phyloP scores from a whole-genome alignment of 35 echinoderm and acorn worm species.

The Stichopus chloronotus region DNA sequence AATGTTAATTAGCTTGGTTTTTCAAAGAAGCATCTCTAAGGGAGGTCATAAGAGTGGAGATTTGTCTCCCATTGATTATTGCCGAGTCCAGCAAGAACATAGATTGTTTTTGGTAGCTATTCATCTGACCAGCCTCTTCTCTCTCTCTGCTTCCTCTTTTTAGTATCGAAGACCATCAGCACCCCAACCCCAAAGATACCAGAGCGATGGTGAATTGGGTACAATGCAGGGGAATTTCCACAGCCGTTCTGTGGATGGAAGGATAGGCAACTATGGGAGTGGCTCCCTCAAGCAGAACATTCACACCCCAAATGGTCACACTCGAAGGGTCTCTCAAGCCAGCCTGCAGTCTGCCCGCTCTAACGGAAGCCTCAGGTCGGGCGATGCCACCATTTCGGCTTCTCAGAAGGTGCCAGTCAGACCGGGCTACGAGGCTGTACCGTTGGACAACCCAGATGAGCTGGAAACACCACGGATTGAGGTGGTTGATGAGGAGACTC shows the following conservation, averaged over 20 bases:
- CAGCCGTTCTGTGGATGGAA: constrained; percentile 55
- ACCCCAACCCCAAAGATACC: constrained; percentile 29
- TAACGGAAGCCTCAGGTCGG: not conserved
- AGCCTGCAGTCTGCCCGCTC: constrained; percentile 51
- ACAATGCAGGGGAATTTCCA: constrained; percentile 28
- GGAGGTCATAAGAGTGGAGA: no score
- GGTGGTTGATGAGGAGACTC: constrained; percentile 5
- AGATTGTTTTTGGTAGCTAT: no score
- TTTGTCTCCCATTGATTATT: no score
- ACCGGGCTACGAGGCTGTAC: constrained; percentile 31
- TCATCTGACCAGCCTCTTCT: no score
- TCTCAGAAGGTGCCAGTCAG: not conserved
- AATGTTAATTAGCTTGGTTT: no score
- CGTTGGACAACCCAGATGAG: constrained; percentile 8
- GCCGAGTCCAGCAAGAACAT: no score
- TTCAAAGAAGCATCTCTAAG: no score
- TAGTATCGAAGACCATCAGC: constrained; percentile 52
- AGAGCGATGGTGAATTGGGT: constrained; percentile 47
- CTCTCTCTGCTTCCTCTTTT: not conserved
- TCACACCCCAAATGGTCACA: constrained; percentile 50
- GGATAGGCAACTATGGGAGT: constrained; percentile 27
- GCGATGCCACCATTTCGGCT: not conserved
- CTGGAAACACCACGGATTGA: not conserved
- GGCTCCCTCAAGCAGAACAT: constrained; percentile 7
- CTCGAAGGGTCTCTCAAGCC: constrained; percentile 37